These are phyloP conservation scores for Troides aeacus DNA, from an alignment of 2,888 invertebrate species.

Conservation along the genomic window DNA sequence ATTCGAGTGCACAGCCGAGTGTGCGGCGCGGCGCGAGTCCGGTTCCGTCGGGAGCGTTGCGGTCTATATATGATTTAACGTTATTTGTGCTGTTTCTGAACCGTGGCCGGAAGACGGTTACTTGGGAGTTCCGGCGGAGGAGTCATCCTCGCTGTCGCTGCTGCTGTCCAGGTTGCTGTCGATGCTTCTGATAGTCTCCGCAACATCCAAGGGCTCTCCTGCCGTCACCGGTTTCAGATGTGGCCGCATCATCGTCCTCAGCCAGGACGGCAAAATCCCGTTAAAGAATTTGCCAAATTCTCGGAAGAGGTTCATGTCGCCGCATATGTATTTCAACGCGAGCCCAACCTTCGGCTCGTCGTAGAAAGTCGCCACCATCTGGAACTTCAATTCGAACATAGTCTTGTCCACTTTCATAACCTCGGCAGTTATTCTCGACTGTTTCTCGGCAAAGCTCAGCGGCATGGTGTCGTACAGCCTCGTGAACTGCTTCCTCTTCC, in stretches of 20 bases:
- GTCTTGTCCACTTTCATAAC: conserved; percentile 42
- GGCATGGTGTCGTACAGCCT: conserved; percentile 36
- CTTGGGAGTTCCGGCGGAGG: neutral
- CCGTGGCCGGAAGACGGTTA: neutral
- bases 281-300: conserved; percentile 57
- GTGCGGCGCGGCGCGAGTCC: too few species aligned
- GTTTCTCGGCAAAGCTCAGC: conserved; percentile 44
- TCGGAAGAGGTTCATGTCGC: conserved; percentile 45
- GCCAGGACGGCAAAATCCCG: conserved; percentile 49
- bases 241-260: conserved; percentile 42
- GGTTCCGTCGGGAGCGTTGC: too few species aligned
- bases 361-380: conserved; percentile 44
- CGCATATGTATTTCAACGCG: conserved; percentile 38
- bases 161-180: conserved; percentile 30
- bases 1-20: too few species aligned
- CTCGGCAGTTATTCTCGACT: conserved; percentile 51
- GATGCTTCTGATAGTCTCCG: conserved; percentile 33
- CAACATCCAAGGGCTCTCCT: conserved; percentile 34
- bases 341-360: conserved; percentile 41
- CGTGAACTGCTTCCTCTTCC: conserved; percentile 52
- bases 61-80: too few species aligned
- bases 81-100: neutral
- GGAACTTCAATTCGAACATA: conserved; percentile 43
- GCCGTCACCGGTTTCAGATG: conserved; percentile 30
- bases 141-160: conserved; percentile 10